Base-by-base conservation (phyloP, 2,113 vertebrate genomes). In the Hippopotamus amphibius region DNA sequence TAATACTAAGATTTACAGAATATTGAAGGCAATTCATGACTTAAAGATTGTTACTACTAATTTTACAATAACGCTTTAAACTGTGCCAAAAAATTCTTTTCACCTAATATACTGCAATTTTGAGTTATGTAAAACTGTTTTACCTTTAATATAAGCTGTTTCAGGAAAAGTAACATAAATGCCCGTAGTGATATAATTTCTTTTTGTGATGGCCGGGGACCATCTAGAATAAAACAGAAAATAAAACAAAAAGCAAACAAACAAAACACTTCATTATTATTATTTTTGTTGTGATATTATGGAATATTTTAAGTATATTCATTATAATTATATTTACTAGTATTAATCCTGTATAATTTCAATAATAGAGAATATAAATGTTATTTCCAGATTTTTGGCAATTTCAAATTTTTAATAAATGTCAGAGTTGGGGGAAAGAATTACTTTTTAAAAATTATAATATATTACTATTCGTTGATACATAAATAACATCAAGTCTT, bases 131-230 rank as follows among this genome's bases (percentile, higher is more conserved):
- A 97, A 96, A 86, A 87, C 41, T 71, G 37, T 12, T 87, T 98
- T 99, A 99, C 99, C 99, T 99, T 99, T 92, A 99, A 97, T 97
- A 99, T 99, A 91, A 99, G 99, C 97, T 99, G 99, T 98, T 99
- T 99, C 98, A 99, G 99, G 98, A 99, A 99, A 96, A 99, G 99
- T 95, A 99, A 99, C 99, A 99, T 99, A 98, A 99, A 99, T 0
- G 99, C 99, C 76, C 99, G 99, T 93, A 99, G 98, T 71, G 99
- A 99, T 98, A 99, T 97, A 28, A 99, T 99, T 99, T 99, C 99
- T 98, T 99, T 99, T 98, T 99, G 99, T 93, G 99, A 99, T 77
- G 99, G 99, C 74, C 99, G 99, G 55, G 99, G 99, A 96, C 99
- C 99, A 98, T 99, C 99, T 99, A 99, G 77, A 98, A 98, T 55